Evolutionary conservation across 2,113 vertebrate genomes (phyloP).

Genomic region (Pelecanoides urinatrix): DNA sequence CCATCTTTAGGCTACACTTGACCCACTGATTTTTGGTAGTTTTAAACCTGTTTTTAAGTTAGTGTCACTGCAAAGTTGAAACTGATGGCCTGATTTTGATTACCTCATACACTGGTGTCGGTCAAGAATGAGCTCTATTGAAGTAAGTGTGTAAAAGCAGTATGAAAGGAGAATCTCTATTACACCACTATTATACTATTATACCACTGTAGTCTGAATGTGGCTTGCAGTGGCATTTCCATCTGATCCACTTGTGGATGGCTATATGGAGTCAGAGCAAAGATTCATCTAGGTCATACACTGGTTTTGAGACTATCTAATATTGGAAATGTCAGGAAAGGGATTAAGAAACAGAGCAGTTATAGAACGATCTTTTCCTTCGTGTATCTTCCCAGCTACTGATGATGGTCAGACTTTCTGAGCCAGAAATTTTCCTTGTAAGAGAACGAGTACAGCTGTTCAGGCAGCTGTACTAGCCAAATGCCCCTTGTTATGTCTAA

Average conservation of each 20-base stretch:
- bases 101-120: not conserved
- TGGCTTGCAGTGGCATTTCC: not conserved
- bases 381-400: not conserved
- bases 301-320: not conserved
- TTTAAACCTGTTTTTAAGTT: not conserved
- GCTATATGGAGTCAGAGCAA: not conserved
- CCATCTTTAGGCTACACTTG: not conserved
- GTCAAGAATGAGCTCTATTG: not conserved
- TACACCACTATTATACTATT: too few species aligned
- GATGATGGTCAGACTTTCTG: not conserved
- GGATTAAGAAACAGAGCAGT: not conserved
- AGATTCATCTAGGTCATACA: not conserved
- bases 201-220: not conserved
- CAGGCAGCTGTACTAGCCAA: not conserved
- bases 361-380: not conserved
- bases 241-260: not conserved
- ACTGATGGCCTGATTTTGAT: not conserved
- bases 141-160: not conserved
- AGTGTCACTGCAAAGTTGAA: not conserved
- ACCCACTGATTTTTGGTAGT: not conserved
- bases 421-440: not conserved
- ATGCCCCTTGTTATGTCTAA: not conserved
- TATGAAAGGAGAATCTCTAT: not conserved
- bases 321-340: not conserved
- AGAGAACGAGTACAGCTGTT: not conserved